phyloP scores from a whole-genome alignment of 2,888 invertebrate species.

The Fabriciana adippe region DNA sequence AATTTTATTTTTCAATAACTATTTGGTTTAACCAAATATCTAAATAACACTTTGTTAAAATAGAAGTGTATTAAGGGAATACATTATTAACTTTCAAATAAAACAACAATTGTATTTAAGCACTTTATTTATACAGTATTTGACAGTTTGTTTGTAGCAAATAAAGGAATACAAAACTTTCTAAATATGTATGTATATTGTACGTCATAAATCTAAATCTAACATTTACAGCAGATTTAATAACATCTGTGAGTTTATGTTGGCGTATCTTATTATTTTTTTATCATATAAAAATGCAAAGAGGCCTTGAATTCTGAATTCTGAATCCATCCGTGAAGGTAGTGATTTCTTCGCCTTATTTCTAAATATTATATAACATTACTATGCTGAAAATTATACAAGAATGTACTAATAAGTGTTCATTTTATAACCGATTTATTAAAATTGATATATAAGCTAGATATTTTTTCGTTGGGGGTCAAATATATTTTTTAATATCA shows the following conservation, averaged over 20 bases:
- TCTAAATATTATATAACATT: background rate
- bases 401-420: too few relatives aligned
- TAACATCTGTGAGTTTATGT: conserved; percentile 12
- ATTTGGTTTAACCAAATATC: too few relatives aligned
- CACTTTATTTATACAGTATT: conserved; percentile 71
- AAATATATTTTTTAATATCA: too few relatives aligned
- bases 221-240: conserved; percentile 47
- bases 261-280: conserved; percentile 8
- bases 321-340: background rate
- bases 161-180: conserved; percentile 55
- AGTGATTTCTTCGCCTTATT: background rate
- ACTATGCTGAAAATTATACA: too few relatives aligned
- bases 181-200: conserved; percentile 45
- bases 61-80: too few relatives aligned
- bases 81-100: conserved; percentile 25
- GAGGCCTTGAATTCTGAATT: background rate
- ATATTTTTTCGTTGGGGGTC: too few relatives aligned
- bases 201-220: conserved; percentile 43
- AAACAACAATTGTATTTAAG: conserved; percentile 50
- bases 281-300: conserved; percentile 5
- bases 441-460: too few relatives aligned
- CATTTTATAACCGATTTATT: too few relatives aligned
- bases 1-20: too few relatives aligned
- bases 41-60: too few relatives aligned
- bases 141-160: conserved; percentile 68